phyloP scores from a whole-genome alignment of 2,113 vertebrate species.

The Malurus cyaneus region DNA sequence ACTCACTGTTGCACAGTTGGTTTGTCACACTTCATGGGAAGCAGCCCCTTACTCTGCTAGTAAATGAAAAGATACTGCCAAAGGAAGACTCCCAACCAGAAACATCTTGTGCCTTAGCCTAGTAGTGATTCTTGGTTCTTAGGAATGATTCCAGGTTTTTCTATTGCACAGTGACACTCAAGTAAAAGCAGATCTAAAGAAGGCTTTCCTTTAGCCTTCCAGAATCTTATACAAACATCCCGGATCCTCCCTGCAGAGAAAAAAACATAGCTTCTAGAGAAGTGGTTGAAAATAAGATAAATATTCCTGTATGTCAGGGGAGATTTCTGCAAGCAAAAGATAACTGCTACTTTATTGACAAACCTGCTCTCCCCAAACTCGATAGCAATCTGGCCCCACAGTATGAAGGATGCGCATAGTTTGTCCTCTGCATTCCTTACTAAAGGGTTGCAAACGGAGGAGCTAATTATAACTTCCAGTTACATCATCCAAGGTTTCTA shows the following conservation, averaged over 20 bases:
- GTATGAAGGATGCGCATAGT: background rate
- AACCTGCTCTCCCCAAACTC: background rate
- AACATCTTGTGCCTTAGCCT: background rate
- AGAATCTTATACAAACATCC: conserved; percentile 24
- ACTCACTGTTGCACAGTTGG: background rate
- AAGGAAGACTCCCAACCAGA: background rate
- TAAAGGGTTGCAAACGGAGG: background rate
- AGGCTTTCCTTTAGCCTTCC: conserved; percentile 9
- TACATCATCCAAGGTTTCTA: conserved; percentile 20
- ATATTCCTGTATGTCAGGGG: background rate
- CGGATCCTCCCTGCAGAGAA: conserved; percentile 3
- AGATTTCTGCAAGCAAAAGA: conserved; percentile 41
- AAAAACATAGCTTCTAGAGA: background rate
- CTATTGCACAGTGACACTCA: background rate
- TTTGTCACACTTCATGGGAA: background rate
- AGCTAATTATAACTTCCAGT: conserved; percentile 14
- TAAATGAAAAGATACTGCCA: background rate
- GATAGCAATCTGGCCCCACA: background rate
- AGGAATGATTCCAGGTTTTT: background rate
- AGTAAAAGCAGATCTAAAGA: conserved; percentile 5
- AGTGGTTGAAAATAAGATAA: background rate
- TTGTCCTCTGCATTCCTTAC: background rate
- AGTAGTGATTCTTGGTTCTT: background rate
- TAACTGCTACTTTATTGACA: conserved; percentile 43
- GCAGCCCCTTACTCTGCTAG: background rate